Conservation (phyloP, 2,113 vertebrate genomes). For the Ovis aries region ARS-UI_Ramb_v3.0 NC_056059.1:106860001-106860500, state of each 20-base stretch:
- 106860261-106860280: fast-evolving
- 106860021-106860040: fast-evolving
- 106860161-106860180: neutral
- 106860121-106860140: neutral
- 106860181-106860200: neutral
- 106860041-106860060: neutral
- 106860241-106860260: neutral
- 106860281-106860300: neutral
- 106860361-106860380: fast-evolving
- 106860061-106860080: neutral
- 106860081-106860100: neutral
- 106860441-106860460: neutral
- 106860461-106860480: neutral
- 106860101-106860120: neutral
- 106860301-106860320: neutral
- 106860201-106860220: neutral
- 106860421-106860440: neutral
- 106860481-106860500: no score
- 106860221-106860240: neutral
- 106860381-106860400: neutral
- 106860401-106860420: neutral
- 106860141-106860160: neutral
- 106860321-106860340: no score
- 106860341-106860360: neutral
- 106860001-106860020: neutral